Conservation (phyloP, 2,113 vertebrate genomes). For the Muntiacus muntjak region DNA sequence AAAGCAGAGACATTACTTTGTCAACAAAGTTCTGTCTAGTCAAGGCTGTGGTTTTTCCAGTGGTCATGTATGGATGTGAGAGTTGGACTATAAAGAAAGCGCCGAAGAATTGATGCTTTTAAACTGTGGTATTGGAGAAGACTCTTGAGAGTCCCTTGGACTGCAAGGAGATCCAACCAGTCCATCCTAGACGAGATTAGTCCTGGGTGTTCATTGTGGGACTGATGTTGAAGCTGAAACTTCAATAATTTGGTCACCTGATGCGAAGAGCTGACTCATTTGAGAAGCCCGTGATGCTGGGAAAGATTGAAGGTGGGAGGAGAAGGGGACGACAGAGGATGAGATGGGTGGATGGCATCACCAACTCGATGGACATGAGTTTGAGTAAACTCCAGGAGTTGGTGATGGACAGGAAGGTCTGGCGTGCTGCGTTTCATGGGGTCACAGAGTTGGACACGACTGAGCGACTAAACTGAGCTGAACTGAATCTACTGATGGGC, state of each 20-base stretch:
- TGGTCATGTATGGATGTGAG: background rate
- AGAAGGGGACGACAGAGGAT: background rate
- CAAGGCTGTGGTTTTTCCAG: background rate
- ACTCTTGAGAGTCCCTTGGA: background rate
- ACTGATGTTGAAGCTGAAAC: background rate
- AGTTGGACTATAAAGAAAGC: background rate
- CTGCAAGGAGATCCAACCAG: background rate
- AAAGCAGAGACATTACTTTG: background rate
- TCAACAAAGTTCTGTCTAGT: background rate
- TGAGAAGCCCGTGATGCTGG: background rate
- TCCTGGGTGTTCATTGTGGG: background rate
- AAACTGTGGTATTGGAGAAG: background rate
- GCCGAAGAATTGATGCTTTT: background rate
- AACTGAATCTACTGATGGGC: background rate
- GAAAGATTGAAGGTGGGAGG: background rate
- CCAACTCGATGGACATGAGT: background rate
- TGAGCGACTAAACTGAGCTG: background rate
- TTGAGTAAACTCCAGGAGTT: fast-evolving
- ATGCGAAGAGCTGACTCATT: background rate
- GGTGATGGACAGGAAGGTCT: background rate
- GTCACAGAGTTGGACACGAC: fast-evolving
- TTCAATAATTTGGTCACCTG: background rate
- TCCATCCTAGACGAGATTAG: background rate
- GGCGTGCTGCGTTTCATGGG: fast-evolving
- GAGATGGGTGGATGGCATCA: background rate